phyloP scores from a whole-genome alignment of 2,113 vertebrate species.

The Montifringilla adamsi region DNA sequence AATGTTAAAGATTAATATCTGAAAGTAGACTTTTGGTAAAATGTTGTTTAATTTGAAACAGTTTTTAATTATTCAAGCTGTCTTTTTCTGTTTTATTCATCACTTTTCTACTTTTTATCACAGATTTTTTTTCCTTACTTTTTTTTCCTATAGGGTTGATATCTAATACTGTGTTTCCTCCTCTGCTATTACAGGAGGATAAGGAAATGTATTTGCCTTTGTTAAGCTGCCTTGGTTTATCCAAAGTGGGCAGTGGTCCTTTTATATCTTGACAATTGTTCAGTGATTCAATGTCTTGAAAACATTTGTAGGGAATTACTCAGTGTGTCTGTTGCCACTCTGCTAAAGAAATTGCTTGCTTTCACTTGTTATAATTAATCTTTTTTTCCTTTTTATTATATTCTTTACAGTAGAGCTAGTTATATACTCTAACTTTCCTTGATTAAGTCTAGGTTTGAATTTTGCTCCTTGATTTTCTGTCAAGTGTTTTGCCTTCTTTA shows the following conservation, averaged over 20 bases:
- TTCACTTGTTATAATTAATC: background rate
- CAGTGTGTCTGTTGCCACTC: background rate
- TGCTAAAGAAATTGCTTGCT: background rate
- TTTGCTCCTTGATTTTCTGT: background rate
- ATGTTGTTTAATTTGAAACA: background rate
- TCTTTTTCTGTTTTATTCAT: background rate
- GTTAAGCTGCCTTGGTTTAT: background rate
- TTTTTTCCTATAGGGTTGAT: background rate
- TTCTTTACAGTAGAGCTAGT: background rate
- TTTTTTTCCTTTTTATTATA: background rate
- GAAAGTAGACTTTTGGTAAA: background rate
- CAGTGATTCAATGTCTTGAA: background rate
- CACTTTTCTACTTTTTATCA: background rate
- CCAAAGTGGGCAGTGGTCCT: background rate
- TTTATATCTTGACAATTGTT: background rate
- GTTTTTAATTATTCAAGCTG: background rate
- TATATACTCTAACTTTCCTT: background rate
- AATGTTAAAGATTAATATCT: background rate
- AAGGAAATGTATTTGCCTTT: background rate
- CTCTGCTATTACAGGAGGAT: background rate
- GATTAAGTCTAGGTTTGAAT: background rate
- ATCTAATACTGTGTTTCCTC: background rate
- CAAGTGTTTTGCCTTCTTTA: background rate
- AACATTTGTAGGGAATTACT: background rate
- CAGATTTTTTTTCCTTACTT: background rate